Percentiles rank a stretch among this genome's conserved stretches.
Conservation (phyloP, 2,888 invertebrate species). For the Oscheius sp. region DNA sequence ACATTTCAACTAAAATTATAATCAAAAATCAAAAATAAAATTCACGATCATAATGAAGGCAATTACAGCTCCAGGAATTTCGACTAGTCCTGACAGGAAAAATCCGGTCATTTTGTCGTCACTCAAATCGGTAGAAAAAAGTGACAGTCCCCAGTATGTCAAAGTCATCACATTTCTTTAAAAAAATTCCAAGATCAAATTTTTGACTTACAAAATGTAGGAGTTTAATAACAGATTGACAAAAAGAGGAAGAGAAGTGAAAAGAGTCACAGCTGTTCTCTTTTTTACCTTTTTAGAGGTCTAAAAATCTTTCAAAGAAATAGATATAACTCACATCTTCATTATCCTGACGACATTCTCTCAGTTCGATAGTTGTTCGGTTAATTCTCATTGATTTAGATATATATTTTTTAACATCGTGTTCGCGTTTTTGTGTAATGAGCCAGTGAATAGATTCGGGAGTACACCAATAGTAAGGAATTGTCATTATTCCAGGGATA, state of each 20-base stretch:
- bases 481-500: constrained; percentile 56
- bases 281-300: constrained; percentile 19
- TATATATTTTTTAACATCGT: constrained; percentile 33
- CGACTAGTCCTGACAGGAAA: constrained; percentile 67
- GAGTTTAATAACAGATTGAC: constrained; percentile 59
- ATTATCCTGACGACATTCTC: constrained; percentile 3
- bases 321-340: not conserved
- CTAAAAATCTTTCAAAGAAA: not conserved
- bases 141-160: constrained; percentile 68
- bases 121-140: constrained; percentile 67
- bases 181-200: constrained; percentile 1
- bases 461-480: constrained; percentile 57
- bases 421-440: constrained; percentile 54
- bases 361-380: constrained; percentile 10
- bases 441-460: constrained; percentile 67
- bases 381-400: constrained; percentile 18
- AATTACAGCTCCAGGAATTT: constrained; percentile 62
- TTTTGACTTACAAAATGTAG: constrained; percentile 53
- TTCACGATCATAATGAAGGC: constrained; percentile 41
- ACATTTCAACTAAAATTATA: constrained; percentile 21
- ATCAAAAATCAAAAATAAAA: not conserved
- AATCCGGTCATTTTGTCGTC: constrained; percentile 67
- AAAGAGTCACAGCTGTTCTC: constrained; percentile 47
- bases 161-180: constrained; percentile 64
- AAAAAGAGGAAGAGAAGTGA: constrained; percentile 41